Conservation (phyloP, 2,113 vertebrate species). For the Sturnus vulgaris region DNA sequence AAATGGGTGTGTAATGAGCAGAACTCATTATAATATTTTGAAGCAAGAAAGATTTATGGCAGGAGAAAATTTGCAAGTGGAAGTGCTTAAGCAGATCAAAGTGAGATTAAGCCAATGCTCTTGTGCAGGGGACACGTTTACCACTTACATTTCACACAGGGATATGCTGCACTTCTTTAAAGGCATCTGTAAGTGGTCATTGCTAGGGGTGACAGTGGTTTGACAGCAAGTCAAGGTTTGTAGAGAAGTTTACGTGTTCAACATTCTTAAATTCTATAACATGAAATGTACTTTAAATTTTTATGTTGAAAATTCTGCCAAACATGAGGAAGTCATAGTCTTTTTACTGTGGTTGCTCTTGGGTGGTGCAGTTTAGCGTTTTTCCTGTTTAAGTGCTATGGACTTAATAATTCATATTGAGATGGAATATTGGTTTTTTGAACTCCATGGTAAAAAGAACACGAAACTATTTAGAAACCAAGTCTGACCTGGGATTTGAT, state of each 20-base stretch:
- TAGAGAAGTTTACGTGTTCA: neutral
- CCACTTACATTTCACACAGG: rapidly evolving
- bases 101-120: neutral
- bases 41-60: neutral
- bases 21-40: neutral
- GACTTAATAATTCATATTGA: neutral
- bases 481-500: neutral
- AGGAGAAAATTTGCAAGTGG: neutral
- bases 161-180: neutral
- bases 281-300: neutral
- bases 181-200: neutral
- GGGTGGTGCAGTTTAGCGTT: neutral
- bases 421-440: neutral
- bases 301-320: neutral
- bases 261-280: neutral
- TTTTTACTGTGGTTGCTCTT: neutral
- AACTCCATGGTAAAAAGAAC: rapidly evolving
- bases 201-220: neutral
- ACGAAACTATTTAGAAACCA: neutral
- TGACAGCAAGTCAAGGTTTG: neutral
- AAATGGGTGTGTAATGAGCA: neutral
- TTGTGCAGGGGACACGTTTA: neutral
- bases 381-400: neutral
- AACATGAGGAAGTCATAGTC: neutral
- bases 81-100: neutral